A percentile compares a stretch with the other conserved stretches of the same genome.
phyloP scores from a whole-genome alignment of 2,113 vertebrate genomes.

The Willisornis vidua region DNA sequence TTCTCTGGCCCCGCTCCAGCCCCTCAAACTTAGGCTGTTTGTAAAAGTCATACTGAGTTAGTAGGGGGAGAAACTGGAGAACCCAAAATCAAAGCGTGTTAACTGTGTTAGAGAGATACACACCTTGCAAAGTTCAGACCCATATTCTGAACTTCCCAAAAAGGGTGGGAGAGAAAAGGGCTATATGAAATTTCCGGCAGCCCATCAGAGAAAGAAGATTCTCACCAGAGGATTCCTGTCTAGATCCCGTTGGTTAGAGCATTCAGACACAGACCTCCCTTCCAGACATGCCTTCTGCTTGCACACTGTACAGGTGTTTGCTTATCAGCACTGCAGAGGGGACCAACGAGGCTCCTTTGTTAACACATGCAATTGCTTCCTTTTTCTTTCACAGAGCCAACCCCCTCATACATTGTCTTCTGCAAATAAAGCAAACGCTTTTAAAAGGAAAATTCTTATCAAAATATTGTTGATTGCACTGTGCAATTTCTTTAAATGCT shows the following conservation, averaged over 20 bases:
- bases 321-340: background rate
- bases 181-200: background rate
- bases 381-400: background rate
- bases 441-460: background rate
- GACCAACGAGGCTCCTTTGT: background rate
- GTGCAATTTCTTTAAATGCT: background rate
- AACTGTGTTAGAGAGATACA: background rate
- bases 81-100: background rate
- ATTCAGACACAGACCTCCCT: rapidly evolving
- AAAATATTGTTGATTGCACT: rapidly evolving
- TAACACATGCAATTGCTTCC: background rate
- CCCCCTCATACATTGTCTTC: background rate
- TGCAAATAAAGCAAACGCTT: background rate
- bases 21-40: background rate
- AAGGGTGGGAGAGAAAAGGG: background rate
- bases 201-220: background rate
- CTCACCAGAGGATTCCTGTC: rapidly evolving
- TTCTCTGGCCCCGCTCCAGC: no score
- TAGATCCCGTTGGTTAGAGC: no score
- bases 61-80: background rate
- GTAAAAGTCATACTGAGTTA: background rate
- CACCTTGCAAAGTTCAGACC: background rate
- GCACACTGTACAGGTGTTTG: rapidly evolving
- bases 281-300: rapidly evolving
- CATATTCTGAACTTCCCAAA: background rate